phyloP scores from a whole-genome alignment of 2,888 invertebrate species.

The Eupithecia dodoneata region DNA sequence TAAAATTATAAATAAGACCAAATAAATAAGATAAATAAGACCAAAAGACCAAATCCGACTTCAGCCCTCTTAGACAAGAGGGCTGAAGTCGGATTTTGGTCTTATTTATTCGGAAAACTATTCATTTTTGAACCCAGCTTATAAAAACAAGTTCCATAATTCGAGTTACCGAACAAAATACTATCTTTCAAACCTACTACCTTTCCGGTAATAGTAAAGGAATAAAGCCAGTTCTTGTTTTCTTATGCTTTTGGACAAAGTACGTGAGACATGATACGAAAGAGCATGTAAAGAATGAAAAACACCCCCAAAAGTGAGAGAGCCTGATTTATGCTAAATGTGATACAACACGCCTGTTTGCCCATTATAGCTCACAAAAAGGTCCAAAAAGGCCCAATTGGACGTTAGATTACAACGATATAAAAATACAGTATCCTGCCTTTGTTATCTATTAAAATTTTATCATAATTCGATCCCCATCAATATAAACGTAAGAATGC shows the following conservation, averaged over 20 bases:
- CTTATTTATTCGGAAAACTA: background rate
- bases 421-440: background rate
- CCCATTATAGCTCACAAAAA: background rate
- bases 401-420: background rate
- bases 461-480: background rate
- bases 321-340: background rate
- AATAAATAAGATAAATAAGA: too few relatives aligned
- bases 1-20: too few relatives aligned
- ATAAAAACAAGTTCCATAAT: background rate
- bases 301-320: background rate
- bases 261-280: constrained; percentile 1
- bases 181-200: background rate
- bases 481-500: background rate
- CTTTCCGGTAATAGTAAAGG: background rate
- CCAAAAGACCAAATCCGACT: too few relatives aligned
- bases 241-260: background rate
- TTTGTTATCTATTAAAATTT: background rate
- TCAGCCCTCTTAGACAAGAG: background rate
- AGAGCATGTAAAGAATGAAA: constrained; percentile 8
- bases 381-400: background rate
- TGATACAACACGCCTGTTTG: background rate
- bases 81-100: background rate
- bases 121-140: background rate
- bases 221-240: background rate
- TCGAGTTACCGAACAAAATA: background rate